These are phyloP conservation scores for Cryptosula pallasiana DNA, from an alignment of 2,888 invertebrate species.

Conservation along the genomic window DNA sequence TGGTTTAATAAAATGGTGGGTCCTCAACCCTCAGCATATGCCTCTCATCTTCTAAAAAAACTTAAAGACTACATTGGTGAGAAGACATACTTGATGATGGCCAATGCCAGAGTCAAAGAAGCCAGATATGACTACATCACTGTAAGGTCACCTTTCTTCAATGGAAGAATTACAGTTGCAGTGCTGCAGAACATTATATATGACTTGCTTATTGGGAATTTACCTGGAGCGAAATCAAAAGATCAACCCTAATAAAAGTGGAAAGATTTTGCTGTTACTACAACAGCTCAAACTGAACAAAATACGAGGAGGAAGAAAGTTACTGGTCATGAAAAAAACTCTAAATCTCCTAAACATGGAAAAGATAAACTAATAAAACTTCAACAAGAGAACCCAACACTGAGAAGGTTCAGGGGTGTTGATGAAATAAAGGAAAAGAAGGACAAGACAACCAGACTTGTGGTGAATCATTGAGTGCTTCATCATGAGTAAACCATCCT, in stretches of 20 bases:
- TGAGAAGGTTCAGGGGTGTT: not conserved
- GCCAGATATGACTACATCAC: not conserved
- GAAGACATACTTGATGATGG: not conserved
- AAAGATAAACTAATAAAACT: not conserved
- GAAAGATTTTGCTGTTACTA: not conserved
- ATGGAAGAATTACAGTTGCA: not conserved
- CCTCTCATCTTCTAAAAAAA: too few relatives aligned
- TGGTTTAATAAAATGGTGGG: too few relatives aligned
- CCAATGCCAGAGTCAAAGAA: not conserved
- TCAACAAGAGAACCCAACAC: not conserved
- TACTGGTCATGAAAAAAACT: not conserved
- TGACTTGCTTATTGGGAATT: not conserved
- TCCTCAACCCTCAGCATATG: too few relatives aligned
- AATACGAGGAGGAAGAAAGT: not conserved
- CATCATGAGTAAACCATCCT: not conserved
- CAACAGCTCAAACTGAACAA: not conserved
- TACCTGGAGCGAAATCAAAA: not conserved
- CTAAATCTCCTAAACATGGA: not conserved
- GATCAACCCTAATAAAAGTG: not conserved
- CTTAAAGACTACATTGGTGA: not conserved
- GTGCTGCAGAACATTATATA: not conserved
- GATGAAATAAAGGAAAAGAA: not conserved
- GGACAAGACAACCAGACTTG: not conserved
- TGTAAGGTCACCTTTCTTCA: not conserved
- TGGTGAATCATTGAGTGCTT: not conserved